phyloP scores from a whole-genome alignment of 2,113 vertebrate species.

The Laticauda colubrina region DNA sequence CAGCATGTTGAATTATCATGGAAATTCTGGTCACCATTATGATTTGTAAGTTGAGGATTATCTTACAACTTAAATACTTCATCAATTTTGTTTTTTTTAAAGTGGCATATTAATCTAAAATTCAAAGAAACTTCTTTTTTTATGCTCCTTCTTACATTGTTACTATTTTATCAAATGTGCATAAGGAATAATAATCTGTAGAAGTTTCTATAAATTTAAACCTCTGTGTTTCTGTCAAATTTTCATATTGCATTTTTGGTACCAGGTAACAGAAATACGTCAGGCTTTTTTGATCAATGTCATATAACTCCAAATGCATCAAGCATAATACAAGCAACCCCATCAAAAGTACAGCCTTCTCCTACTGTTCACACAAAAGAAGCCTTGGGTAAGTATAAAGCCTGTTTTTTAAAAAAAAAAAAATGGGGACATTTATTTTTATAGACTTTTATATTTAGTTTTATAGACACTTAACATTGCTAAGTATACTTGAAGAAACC shows the following conservation, averaged over 20 bases:
- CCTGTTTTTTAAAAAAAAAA: not conserved
- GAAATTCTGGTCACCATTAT: not conserved
- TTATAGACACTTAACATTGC: not conserved
- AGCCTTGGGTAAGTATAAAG: slow-evolving; percentile 79
- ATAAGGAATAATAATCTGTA: not conserved
- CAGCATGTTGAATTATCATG: not conserved
- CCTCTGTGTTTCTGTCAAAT: not conserved
- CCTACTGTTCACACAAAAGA: slow-evolving; percentile 93
- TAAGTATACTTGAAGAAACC: not conserved
- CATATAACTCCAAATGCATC: slow-evolving; percentile 87
- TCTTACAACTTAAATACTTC: not conserved
- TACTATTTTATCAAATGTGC: not conserved
- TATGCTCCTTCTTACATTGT: not conserved
- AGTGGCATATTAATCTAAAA: not conserved
- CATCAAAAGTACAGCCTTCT: slow-evolving; percentile 83
- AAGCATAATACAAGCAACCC: slow-evolving; percentile 74
- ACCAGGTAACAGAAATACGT: slow-evolving; percentile 55
- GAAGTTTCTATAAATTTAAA: not conserved
- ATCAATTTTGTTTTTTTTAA: not conserved
- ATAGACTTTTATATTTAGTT: not conserved
- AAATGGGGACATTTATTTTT: not conserved
- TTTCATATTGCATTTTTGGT: slow-evolving; percentile 23
- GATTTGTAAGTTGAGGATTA: not conserved
- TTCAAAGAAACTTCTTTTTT: not conserved
- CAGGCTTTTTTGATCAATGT: slow-evolving; percentile 66